A percentile compares a stretch with the other conserved stretches of the same genome.
Evolutionary conservation across 2,888 invertebrate species (phyloP).

Genomic region (Trissolcus brochymenae): DNA sequence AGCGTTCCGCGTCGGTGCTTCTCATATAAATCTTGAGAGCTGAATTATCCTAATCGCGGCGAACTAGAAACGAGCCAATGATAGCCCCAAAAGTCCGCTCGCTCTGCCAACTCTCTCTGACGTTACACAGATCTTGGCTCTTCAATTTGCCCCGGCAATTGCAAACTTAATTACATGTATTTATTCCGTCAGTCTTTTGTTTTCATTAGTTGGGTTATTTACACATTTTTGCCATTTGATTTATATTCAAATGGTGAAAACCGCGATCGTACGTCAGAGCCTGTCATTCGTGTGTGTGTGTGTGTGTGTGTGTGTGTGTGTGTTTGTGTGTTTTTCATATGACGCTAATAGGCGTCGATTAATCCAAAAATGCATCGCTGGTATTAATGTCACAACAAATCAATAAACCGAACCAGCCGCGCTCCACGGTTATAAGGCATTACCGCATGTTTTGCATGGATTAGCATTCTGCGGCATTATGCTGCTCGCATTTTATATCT

Average conservation of each 20-base stretch:
- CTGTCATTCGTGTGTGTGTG: background rate
- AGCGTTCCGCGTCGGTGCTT: slow-evolving; percentile 26
- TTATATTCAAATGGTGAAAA: slow-evolving; percentile 36
- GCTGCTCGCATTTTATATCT: background rate
- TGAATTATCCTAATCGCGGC: slow-evolving; percentile 49
- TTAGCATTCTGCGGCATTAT: slow-evolving; percentile 11
- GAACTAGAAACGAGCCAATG: slow-evolving; percentile 38
- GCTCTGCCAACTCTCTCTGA: slow-evolving; percentile 41
- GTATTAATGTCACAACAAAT: slow-evolving; percentile 17
- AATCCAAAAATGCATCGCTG: slow-evolving; percentile 11
- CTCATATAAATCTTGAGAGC: slow-evolving; percentile 26
- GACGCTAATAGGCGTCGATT: slow-evolving; percentile 18
- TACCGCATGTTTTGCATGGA: slow-evolving; percentile 17
- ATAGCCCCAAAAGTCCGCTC: slow-evolving; percentile 17
- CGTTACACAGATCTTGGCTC: slow-evolving; percentile 13
- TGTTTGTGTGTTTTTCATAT: slow-evolving; percentile 4
- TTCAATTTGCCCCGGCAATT: slow-evolving; percentile 43
- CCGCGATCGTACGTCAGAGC: slow-evolving; percentile 21
- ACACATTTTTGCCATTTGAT: slow-evolving; percentile 44
- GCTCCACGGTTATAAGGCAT: slow-evolving; percentile 16
- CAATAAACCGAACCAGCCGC: slow-evolving; percentile 13
- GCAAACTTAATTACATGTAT: slow-evolving; percentile 49
- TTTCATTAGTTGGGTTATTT: slow-evolving; percentile 42
- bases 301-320: slow-evolving; percentile 10
- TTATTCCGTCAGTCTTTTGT: slow-evolving; percentile 53